Conservation (phyloP, 2,797 vertebrate genomes). For the Hephaestus fuliginosus region DNA sequence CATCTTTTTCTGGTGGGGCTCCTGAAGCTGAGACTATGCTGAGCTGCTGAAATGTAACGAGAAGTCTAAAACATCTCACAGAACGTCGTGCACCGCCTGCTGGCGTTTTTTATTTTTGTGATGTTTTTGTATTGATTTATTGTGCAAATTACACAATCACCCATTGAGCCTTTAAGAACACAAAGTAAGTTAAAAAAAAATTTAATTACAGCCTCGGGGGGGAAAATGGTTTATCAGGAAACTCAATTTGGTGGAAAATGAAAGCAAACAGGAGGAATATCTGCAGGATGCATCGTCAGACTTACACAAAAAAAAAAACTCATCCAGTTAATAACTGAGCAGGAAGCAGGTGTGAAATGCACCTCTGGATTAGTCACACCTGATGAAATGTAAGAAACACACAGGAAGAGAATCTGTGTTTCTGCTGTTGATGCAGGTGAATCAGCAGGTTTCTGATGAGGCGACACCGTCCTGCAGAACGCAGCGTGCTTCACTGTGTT, state of each 20-base stretch:
- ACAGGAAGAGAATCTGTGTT: not conserved
- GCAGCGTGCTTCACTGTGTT: not conserved
- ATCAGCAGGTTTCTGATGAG: not conserved
- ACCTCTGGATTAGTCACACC: not conserved
- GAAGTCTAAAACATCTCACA: not conserved
- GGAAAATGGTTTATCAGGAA: not conserved
- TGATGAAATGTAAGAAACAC: not conserved
- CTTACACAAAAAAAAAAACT: not conserved
- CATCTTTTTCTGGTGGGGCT: no score
- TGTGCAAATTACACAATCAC: not conserved
- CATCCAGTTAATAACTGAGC: not conserved
- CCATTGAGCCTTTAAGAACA: not conserved
- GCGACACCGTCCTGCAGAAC: conserved; percentile 3
- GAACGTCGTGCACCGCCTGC: not conserved
- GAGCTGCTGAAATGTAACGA: not conserved
- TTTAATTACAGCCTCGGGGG: not conserved
- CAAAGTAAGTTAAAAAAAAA: no score
- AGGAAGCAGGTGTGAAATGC: not conserved
- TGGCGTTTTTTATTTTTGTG: no score
- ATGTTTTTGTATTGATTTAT: not conserved
- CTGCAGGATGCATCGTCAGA: not conserved
- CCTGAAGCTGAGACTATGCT: no score
- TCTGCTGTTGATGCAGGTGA: not conserved
- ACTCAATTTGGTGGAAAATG: not conserved
- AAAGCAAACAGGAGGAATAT: not conserved